Percentiles rank a stretch among this genome's conserved stretches.
phyloP scores from a whole-genome alignment of 2,888 invertebrate genomes.

The Metallyticus violacea region DNA sequence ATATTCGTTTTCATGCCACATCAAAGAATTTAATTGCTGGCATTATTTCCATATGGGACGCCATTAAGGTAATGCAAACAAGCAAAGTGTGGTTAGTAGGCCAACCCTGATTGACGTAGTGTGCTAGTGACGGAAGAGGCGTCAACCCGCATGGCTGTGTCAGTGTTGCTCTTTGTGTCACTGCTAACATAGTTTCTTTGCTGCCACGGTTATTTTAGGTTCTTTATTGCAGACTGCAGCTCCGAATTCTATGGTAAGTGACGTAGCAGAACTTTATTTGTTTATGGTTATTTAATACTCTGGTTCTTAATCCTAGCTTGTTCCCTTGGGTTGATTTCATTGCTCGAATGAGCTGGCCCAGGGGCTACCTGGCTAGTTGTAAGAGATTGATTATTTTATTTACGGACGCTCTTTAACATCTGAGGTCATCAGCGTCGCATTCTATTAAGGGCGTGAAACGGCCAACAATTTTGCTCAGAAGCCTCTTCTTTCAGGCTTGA shows the following conservation, averaged over 20 bases:
- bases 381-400: too few relatives aligned
- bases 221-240: neutral
- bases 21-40: neutral
- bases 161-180: neutral
- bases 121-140: neutral
- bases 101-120: neutral
- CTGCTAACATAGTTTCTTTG: neutral
- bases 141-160: neutral
- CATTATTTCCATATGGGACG: neutral
- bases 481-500: too few relatives aligned
- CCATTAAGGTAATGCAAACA: neutral
- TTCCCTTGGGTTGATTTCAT: too few relatives aligned
- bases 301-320: too few relatives aligned
- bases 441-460: too few relatives aligned
- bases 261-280: neutral
- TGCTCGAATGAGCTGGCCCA: too few relatives aligned
- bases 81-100: neutral
- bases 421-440: too few relatives aligned
- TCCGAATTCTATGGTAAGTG: neutral
- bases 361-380: too few relatives aligned
- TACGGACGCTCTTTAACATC: too few relatives aligned
- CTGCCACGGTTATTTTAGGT: neutral
- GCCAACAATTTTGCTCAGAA: too few relatives aligned
- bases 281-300: too few relatives aligned
- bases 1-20: neutral